These are phyloP conservation scores for Cephonodes hylas DNA, from an alignment of 2,888 invertebrate species.

Conservation along the genomic window DNA sequence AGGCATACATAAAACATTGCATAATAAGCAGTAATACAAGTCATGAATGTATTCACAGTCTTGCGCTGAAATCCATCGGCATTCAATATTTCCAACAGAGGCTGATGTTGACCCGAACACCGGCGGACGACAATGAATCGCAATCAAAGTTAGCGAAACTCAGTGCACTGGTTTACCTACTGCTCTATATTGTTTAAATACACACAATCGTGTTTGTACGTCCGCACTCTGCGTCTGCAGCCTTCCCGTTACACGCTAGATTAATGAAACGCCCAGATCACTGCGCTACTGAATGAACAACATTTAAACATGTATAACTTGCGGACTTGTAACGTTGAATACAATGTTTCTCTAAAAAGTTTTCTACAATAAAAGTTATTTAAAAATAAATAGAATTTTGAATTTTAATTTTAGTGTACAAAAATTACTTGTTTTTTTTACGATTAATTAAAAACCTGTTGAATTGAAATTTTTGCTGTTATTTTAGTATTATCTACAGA, in stretches of 20 bases:
- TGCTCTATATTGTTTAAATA: conserved; percentile 13
- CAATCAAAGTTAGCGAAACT: conserved; percentile 16
- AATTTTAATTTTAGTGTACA: too few species aligned
- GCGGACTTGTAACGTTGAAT: background rate
- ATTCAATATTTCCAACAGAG: background rate
- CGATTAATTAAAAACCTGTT: too few species aligned
- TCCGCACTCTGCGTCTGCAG: background rate
- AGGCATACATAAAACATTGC: background rate
- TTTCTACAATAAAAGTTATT: background rate
- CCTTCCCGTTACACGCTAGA: background rate
- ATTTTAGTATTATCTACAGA: too few species aligned
- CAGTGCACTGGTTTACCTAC: conserved; percentile 13
- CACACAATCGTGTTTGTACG: conserved; percentile 11
- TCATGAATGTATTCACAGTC: background rate
- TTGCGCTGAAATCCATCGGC: background rate
- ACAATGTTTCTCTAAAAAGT: too few species aligned
- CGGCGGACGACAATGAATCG: conserved; percentile 13
- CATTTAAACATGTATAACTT: background rate
- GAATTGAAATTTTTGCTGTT: too few species aligned
- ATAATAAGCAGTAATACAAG: background rate
- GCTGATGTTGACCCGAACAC: background rate
- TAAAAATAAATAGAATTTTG: too few species aligned
- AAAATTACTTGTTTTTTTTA: too few species aligned
- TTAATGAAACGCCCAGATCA: conserved; percentile 8
- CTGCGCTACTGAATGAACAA: background rate